Percentiles rank a stretch among this genome's conserved stretches.
phyloP scores from a whole-genome alignment of 2,113 vertebrate species.

The Nasalis larvatus region DNA sequence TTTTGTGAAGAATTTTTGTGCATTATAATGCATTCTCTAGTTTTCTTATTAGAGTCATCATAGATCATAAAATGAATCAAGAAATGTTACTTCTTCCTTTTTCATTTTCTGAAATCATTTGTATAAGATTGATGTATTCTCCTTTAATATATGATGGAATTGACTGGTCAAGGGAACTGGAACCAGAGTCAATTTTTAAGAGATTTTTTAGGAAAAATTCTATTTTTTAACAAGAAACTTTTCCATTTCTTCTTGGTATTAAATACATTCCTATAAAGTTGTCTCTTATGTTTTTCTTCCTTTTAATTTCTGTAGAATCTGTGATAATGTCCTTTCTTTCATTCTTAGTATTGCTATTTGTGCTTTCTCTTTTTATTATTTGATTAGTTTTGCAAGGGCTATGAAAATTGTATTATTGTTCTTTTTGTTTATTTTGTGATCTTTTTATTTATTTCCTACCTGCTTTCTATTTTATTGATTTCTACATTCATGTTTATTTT shows the following conservation, averaged over 20 bases:
- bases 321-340: background rate
- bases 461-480: background rate
- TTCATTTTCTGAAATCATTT: background rate
- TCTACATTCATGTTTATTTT: background rate
- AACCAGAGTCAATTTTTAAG: background rate
- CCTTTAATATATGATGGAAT: background rate
- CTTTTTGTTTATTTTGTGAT: background rate
- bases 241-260: background rate
- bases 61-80: background rate
- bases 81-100: background rate
- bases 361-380: background rate
- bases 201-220: background rate
- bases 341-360: background rate
- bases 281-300: background rate
- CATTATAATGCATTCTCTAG: background rate
- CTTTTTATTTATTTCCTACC: background rate
- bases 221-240: background rate
- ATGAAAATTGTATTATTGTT: background rate
- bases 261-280: background rate
- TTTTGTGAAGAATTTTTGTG: background rate
- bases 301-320: background rate
- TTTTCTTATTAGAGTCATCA: background rate
- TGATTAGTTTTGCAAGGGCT: background rate
- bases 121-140: background rate
- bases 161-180: background rate